Evolutionary conservation across 2,113 vertebrate genomes (phyloP).

Genomic region (Solea solea): DNA sequence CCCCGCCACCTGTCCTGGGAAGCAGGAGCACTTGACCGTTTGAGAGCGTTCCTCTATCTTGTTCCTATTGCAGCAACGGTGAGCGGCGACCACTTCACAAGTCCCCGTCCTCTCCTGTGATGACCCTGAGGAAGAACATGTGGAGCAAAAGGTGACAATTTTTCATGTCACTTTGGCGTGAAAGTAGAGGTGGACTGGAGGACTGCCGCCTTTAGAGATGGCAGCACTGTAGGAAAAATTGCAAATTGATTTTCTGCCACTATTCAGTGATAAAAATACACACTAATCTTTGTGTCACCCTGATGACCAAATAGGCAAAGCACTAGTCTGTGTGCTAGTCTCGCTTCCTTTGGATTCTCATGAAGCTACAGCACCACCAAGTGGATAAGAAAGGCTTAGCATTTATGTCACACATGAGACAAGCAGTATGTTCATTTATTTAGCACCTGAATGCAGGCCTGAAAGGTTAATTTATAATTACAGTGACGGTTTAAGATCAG

Average conservation of each 20-base stretch:
- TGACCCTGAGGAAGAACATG: constrained; percentile 54
- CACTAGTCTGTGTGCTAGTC: too few relatives aligned
- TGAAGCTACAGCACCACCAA: constrained; percentile 64
- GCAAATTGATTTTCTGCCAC: constrained; percentile 12
- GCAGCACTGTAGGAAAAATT: background rate
- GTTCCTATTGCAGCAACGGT: constrained; percentile 97
- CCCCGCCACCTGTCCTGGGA: constrained; percentile 93
- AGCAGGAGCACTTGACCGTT: constrained; percentile 95
- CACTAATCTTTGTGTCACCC: background rate
- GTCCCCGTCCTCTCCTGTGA: constrained; percentile 83
- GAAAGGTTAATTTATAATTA: constrained; percentile 8
- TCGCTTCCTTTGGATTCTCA: constrained; percentile 12
- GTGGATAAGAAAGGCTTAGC: constrained; percentile 44
- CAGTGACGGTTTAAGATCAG: background rate
- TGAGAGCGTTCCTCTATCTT: constrained; percentile 94
- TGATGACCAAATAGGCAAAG: background rate
- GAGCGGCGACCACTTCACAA: constrained; percentile 92
- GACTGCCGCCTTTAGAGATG: background rate
- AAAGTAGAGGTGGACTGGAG: background rate
- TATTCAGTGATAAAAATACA: background rate
- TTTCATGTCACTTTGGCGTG: constrained; percentile 9
- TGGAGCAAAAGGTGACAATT: constrained; percentile 1
- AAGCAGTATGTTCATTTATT: background rate
- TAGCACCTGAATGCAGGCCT: background rate
- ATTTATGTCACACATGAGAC: background rate